Evolutionary conservation across 23 tunicate genomes (phyloP), one percentile per base, ranked within the genome.

Genomic region (Oikopleura albicans): DNA sequence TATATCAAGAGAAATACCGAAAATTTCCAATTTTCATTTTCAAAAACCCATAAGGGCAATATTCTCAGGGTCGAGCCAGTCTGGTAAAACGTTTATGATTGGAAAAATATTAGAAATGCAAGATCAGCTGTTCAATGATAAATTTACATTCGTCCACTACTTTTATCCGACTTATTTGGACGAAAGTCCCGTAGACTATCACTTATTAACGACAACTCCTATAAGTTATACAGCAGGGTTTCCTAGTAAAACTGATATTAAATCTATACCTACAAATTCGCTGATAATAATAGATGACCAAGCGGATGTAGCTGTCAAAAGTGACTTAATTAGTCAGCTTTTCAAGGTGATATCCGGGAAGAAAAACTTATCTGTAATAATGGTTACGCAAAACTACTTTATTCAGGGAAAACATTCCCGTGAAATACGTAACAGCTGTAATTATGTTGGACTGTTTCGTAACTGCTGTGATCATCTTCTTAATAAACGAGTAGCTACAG

Each of bases 371-470:
- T 12, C 34, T 71, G 79, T 71, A 2, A 71, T 71, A 29, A 16
- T 71, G 31, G 35, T 71, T 4, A 71, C 79, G 28, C 79, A 71
- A 31, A 71, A 71, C 79, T 12, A 29, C 37, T 71, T 12, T 31
- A 12, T 29, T 22, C 27, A 71, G n/a, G n/a, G n/a, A n/a, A n/a
- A 71, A 31, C 35, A 71, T 31, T 16, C 79, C 4, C 33, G 79
- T 16, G 79, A 71, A 34, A 71, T 71, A 2, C 34, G 79, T 27
- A 71, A 71, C 79, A 71, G 79, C 79, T 71, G 79, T 71, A 71
- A 71, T 71, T 12, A 12, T 4, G 34, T 12, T 12, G 79, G 4
- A 12, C 37, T 71, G 27, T 12, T 29, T 71, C 79, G 79, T 16
- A 71, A 71, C 31, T 71, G 79, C 31, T 29, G 27, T 4, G 79